phyloP scores from a whole-genome alignment of 2,888 invertebrate genomes.

The Tanytarsus gracilentus region DNA sequence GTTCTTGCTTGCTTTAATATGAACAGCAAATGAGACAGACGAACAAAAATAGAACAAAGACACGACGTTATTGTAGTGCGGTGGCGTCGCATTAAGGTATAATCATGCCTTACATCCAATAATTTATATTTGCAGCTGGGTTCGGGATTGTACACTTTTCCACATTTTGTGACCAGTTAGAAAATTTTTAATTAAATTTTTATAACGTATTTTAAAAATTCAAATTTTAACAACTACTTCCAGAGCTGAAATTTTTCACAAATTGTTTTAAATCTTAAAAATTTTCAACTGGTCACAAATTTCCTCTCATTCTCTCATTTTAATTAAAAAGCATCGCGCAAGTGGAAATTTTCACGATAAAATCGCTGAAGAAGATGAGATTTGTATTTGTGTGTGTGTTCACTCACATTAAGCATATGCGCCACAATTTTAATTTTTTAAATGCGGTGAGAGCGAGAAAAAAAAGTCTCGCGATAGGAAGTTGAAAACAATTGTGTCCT shows the following conservation, averaged over 20 bases:
- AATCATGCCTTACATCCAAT: slow-evolving; percentile 10
- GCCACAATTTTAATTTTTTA: too few relatives aligned
- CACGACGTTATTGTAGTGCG: not conserved
- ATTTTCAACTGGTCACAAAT: not conserved
- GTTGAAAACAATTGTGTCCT: too few relatives aligned
- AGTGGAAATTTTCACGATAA: not conserved
- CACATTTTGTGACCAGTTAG: not conserved
- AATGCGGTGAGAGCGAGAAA: too few relatives aligned
- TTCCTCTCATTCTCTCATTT: not conserved
- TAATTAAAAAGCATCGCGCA: slow-evolving; percentile 10
- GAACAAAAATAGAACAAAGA: not conserved
- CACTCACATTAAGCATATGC: too few relatives aligned
- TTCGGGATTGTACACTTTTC: not conserved
- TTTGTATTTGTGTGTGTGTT: not conserved
- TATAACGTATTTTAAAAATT: too few relatives aligned
- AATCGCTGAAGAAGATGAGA: not conserved
- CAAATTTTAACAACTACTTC: too few relatives aligned
- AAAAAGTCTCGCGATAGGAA: too few relatives aligned
- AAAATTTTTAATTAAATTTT: too few relatives aligned
- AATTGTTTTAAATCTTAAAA: too few relatives aligned
- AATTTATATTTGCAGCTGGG: slow-evolving; percentile 10
- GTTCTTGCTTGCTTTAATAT: too few relatives aligned
- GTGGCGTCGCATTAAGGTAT: slow-evolving; percentile 1
- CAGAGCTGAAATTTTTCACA: too few relatives aligned
- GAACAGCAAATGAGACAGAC: not conserved